Evolutionary conservation across 2,888 invertebrate genomes (phyloP), one percentile per base, ranked within the genome.

Genomic region (Ypsolopha scabrella): DNA sequence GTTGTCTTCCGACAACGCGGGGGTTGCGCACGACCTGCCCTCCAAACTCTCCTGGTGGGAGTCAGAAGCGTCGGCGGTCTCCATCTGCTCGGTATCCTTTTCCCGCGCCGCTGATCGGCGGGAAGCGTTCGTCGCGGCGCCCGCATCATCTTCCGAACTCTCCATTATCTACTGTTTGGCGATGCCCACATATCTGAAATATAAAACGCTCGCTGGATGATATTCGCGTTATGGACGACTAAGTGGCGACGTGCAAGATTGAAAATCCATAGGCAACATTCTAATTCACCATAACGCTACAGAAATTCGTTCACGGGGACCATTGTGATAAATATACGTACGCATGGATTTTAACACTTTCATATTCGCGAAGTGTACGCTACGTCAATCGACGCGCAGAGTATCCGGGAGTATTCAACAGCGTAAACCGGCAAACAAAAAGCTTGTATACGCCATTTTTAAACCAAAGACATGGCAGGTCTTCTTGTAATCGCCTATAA

Each of bases 381-480:
- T 73, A 73, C 76, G 70, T 68, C 61, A 61, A 72, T 76, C 70
- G 60, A 71, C 70, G 72, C 74, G 72, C 77, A 68, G 72, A 75
- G 75, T 75, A 72, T 75, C 70, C 71, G 70, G 78, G 79, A 79
- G 74, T 74, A 73, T 80, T 87, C 78, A 86, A 78, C 76, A 79
- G 76, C 79, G 75, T 83, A 85, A 80, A 86, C 87, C 87, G 88
- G 87, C 88, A 85, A 87, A 87, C 88, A 87, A 88, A 87, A 87
- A 87, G 87, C 87, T 87, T 87, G 87, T 87, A 87, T 87, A 87
- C 88, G 88, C 88, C 88, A 88, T 88, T 87, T 88, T 88, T 87
- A 87, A 87, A 87, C 85, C 86, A 81, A 85, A 87, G 87, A 87
- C 87, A 86, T 83, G 85, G 83, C 85, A 85, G 83, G 80, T 79